phyloP scores from a whole-genome alignment of 2,888 invertebrate species.

The Cataglyphis rosenhaueri region DNA sequence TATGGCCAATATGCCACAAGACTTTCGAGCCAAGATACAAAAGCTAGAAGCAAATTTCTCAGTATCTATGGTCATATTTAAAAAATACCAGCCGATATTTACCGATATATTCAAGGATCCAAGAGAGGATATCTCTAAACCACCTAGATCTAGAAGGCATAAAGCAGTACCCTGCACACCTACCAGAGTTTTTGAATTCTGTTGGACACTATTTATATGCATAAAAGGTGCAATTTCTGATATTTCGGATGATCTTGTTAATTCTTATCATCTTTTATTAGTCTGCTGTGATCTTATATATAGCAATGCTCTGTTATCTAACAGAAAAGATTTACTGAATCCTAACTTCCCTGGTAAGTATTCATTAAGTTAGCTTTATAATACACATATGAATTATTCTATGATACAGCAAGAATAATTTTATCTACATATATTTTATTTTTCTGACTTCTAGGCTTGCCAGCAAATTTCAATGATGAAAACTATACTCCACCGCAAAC shows the following conservation, averaged over 20 bases:
- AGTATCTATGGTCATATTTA: conserved; percentile 97
- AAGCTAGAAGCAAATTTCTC: conserved; percentile 95
- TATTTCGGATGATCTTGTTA: conserved; percentile 96
- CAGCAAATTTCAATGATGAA: conserved; percentile 89
- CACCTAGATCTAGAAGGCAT: conserved; percentile 88
- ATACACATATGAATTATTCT: background rate
- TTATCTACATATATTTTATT: conserved; percentile 4
- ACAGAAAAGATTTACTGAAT: conserved; percentile 94
- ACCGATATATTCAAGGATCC: conserved; percentile 93
- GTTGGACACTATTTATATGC: conserved; percentile 97
- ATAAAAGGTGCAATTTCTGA: conserved; percentile 95
- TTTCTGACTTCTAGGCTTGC: conserved; percentile 87
- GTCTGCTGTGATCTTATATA: conserved; percentile 97
- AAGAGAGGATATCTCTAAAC: conserved; percentile 87
- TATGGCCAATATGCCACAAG: conserved; percentile 95
- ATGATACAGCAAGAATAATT: background rate
- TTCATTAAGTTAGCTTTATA: background rate
- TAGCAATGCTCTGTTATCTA: conserved; percentile 93
- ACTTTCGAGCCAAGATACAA: conserved; percentile 93
- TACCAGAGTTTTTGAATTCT: conserved; percentile 95
- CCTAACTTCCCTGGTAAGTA: conserved; percentile 91
- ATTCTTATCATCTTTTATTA: conserved; percentile 96
- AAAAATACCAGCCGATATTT: conserved; percentile 96
- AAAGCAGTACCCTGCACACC: conserved; percentile 93
- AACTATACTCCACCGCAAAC: conserved; percentile 88